Evolutionary conservation across 2,797 vertebrate genomes (phyloP), one percentile per base, ranked within the genome.

Genomic region (Smutsia gigantea): DNA sequence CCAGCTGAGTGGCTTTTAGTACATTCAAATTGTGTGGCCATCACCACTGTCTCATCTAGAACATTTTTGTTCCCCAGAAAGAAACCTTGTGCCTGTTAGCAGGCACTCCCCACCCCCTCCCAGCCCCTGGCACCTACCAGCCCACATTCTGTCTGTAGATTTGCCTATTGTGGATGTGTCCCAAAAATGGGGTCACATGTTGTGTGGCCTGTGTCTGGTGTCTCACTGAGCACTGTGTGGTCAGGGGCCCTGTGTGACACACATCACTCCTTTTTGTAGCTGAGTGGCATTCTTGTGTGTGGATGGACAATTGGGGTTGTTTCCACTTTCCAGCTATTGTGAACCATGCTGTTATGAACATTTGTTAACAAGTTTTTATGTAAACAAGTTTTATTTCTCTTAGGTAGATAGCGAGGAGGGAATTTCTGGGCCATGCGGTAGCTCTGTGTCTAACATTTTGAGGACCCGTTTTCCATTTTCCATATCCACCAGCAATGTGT

Each of bases 141-240:
- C 17, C 55, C 12, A 1, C 34, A 12, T 5, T 34, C 27, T 13
- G 0, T 69, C 37, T 18, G 1, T 10, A 51, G 66, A 11, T 2
- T 4, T 17, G 74, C 69, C 61, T 29, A 7, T 63, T 39, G 12
- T 31, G 42, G 75, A 46, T 7, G 0, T 31, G 63, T 61, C 34
- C 0, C 6, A 11, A n/a, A 5, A 3, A 5, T 23, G 34, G 53
- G 8, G 3, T 61, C 39, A 4, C n/a, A 13, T 17, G 3, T 5
- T 0, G 0, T 7, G 29, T 9, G 49, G 8, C 27, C 64, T 29
- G 7, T 55, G 15, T 78, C 61, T 49, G 55, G 23, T 31, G 31
- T 37, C n/a, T 72, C 59, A 1, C 34, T 12, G 34, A 66, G 31
- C 21, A 0, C 9, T 5, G 0, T 4, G n/a, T 63, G n/a, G n/a